Percentiles rank a stretch among this genome's conserved stretches.
Evolutionary conservation across 1,140 invertebrate species (phyloP).

Genomic region (Dendrolimus kikuchii): DNA sequence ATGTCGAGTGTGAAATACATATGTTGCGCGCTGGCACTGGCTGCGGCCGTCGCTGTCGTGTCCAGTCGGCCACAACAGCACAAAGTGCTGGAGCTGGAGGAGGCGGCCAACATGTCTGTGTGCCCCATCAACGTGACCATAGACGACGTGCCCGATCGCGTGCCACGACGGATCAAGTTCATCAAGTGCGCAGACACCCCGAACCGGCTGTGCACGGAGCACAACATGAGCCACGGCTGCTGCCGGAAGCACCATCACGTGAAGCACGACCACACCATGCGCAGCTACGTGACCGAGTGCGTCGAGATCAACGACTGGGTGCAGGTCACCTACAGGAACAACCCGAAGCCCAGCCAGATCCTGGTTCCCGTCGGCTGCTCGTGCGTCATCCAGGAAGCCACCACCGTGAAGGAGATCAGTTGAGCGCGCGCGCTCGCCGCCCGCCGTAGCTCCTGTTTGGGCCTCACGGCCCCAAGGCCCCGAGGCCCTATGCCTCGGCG

Average conservation of each 20-base stretch:
- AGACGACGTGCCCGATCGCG: conserved; percentile 31
- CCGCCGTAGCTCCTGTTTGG: too few relatives aligned
- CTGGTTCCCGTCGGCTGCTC: conserved; percentile 49
- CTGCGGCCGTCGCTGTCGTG: conserved; percentile 10
- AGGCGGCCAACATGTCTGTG: conserved; percentile 39
- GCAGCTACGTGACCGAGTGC: conserved; percentile 32
- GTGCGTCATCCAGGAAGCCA: conserved; percentile 37
- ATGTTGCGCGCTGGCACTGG: conserved; percentile 6
- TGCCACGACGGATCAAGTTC: conserved; percentile 50
- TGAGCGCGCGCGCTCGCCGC: conserved; percentile 11
- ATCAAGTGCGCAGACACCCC: conserved; percentile 36
- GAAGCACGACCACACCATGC: too few relatives aligned
- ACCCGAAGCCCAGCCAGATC: conserved; percentile 9
- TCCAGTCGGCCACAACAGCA: conserved; percentile 7
- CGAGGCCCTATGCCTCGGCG: not conserved
- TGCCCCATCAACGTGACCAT: conserved; percentile 45
- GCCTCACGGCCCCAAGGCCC: too few relatives aligned
- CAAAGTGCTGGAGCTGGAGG: conserved; percentile 19
- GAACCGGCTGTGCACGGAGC: conserved; percentile 30
- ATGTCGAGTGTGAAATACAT: conserved; percentile 13
- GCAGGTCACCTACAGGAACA: conserved; percentile 36
- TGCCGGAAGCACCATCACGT: conserved; percentile 29
- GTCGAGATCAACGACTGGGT: conserved; percentile 47
- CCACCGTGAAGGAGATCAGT: conserved; percentile 10
- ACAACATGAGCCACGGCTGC: conserved; percentile 36